Evolutionary conservation across 2,797 vertebrate genomes (phyloP).

Genomic region (Anguilla pacifica): DNA sequence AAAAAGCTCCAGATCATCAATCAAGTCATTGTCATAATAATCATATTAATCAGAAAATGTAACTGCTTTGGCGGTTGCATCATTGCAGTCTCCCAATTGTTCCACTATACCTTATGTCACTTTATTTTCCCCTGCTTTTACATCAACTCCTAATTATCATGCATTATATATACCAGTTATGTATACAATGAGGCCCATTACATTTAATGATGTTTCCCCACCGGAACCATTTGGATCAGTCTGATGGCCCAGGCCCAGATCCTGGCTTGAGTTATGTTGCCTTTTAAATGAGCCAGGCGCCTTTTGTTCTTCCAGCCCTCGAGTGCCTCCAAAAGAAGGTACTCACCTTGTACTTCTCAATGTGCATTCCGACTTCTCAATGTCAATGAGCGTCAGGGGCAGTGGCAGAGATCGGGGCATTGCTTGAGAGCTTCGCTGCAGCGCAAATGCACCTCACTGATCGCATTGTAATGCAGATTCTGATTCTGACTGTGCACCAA

Average conservation of each 20-base stretch:
- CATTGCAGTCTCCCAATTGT: background rate
- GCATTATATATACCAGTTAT: conserved; percentile 14
- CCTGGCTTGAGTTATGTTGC: conserved; percentile 10
- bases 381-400: background rate
- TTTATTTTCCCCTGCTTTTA: background rate
- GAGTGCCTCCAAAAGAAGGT: background rate
- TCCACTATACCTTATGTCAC: background rate
- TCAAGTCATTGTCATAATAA: background rate
- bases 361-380: background rate
- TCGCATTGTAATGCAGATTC: background rate
- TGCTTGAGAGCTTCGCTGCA: background rate
- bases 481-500: background rate
- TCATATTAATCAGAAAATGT: background rate
- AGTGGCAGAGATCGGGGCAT: background rate
- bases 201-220: conserved; percentile 15
- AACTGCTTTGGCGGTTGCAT: background rate
- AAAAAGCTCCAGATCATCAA: background rate
- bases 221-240: background rate
- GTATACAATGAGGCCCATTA: conserved; percentile 17
- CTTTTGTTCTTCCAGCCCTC: background rate
- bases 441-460: background rate
- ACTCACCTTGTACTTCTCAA: background rate
- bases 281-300: background rate
- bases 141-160: conserved; percentile 1
- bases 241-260: background rate